Percentiles rank a stretch among this genome's conserved stretches.
Conservation (phyloP, 2,113 vertebrate genomes). For the Candoia aspera region DNA sequence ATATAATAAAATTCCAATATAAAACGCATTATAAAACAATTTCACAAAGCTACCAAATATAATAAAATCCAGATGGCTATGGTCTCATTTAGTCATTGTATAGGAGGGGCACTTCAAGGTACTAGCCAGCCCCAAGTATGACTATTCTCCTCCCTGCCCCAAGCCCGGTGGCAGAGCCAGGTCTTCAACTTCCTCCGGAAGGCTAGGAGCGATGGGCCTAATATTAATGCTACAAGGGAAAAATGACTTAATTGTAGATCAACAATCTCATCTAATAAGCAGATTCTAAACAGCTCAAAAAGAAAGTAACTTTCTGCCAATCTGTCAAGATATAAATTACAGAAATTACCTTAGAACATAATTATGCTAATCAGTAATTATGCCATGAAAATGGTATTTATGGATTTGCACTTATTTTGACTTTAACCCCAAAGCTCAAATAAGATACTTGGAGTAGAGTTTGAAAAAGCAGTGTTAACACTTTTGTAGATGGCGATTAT, state of each 20-base stretch:
- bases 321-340: conserved; percentile 74
- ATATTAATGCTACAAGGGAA: conserved; percentile 59
- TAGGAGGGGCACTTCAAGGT: no score
- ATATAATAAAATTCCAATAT: no score
- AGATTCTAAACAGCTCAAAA: conserved; percentile 68
- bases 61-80: no score
- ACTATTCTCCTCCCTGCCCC: no score
- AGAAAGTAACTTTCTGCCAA: conserved; percentile 60
- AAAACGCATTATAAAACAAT: no score
- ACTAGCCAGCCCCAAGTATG: no score
- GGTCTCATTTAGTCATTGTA: no score
- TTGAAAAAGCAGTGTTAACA: conserved; percentile 55
- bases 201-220: no score
- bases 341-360: conserved; percentile 70
- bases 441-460: conserved; percentile 53
- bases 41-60: no score
- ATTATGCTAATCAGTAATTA: conserved; percentile 74
- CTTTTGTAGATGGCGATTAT: conserved; percentile 45
- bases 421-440: conserved; percentile 63
- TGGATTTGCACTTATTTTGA: conserved; percentile 59
- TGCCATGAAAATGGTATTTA: conserved; percentile 67
- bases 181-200: no score
- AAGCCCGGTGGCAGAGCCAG: no score
- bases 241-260: conserved; percentile 76
- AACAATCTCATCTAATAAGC: conserved; percentile 72